Base-by-base conservation (phyloP, 1,140 invertebrate genomes). In the Drepana arcuata region DNA sequence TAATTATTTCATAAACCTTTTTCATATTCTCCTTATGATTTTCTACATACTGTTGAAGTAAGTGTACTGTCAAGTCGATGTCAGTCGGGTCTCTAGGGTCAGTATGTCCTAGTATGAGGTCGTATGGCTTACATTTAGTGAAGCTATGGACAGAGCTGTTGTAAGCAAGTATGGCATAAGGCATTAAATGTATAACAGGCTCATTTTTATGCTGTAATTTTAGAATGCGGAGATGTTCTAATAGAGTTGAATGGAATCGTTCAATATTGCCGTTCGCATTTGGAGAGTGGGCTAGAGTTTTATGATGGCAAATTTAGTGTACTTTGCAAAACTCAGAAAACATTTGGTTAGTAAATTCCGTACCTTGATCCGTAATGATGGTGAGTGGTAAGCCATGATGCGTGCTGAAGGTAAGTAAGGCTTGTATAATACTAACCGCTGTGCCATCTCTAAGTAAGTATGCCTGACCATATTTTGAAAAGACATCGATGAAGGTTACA, bases 1-100 rank as follows among this genome's bases (percentile, higher is more conserved):
- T 43, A 24, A 48, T 34, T 3, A 53, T 43, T 2, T 39, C 14
- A 15, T 53, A 53, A n/a, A n/a, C n/a, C n/a, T n/a, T n/a, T n/a
- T n/a, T n/a, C n/a, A n/a, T n/a, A n/a, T n/a, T n/a, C n/a, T n/a
- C n/a, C n/a, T n/a, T n/a, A n/a, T n/a, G n/a, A n/a, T n/a, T n/a
- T n/a, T n/a, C n/a, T n/a, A n/a, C n/a, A n/a, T n/a, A n/a, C n/a
- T n/a, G n/a, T n/a, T n/a, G n/a, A n/a, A n/a, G n/a, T n/a, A n/a
- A n/a, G n/a, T n/a, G n/a, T n/a, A n/a, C n/a, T n/a, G n/a, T n/a
- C n/a, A n/a, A n/a, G n/a, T n/a, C n/a, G n/a, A n/a, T n/a, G n/a
- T n/a, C n/a, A n/a, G n/a, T n/a, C n/a, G n/a, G n/a, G n/a, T n/a
- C n/a, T n/a, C n/a, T n/a, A n/a, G n/a, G n/a, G n/a, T n/a, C n/a